Evolutionary conservation across 92 coral and sea anemone species (phyloP), one percentile per base, ranked within the genome.

Genomic region (Micromussa lordhowensis): DNA sequence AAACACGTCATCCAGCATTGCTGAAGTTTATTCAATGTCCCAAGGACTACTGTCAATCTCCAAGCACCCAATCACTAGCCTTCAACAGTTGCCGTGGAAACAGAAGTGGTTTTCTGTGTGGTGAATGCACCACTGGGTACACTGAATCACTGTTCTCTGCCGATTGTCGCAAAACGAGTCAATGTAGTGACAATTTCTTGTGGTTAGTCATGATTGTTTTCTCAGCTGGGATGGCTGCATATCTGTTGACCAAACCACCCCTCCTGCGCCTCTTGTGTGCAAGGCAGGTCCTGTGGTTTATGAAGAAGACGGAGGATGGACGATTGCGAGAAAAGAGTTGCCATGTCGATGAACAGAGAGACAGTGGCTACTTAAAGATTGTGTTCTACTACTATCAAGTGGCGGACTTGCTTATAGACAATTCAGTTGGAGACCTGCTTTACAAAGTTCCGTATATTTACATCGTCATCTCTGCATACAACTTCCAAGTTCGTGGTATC

Each of bases 361-460:
- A 88, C 70, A 73, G 51, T 58, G 93, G 92, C 35, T 91, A 91
- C 40, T 40, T 82, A 14, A 86, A 89, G 80, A 87, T 86, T 11
- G 90, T 49, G 3, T 92, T 92, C 77, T 89, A 89, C 51, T 92
- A 84, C 64, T 89, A 92, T 34, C 95, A 92, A 77, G 87, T 90
- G 12, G 93, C 95, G 1, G 90, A 75, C 17, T 66, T 85, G 14
- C 63, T 92, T 0, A 38, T 90, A 68, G 49, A 81, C 14, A 44
- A 64, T 18, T 71, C 91, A 19, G 55, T 66, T 4, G 75, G 77
- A 19, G 88, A 82, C 29, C 59, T 89, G 36, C 10, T 89, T 14
- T 70, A 35, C 48, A 58, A 79, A 71, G 48, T 68, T 58, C 87
- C 57, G 0, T 61, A 86, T 35, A 32, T 90, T n/a, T 4, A n/a